Evolutionary conservation across 1,140 invertebrate genomes (phyloP).

Genomic region (Medauroidea extradentata): DNA sequence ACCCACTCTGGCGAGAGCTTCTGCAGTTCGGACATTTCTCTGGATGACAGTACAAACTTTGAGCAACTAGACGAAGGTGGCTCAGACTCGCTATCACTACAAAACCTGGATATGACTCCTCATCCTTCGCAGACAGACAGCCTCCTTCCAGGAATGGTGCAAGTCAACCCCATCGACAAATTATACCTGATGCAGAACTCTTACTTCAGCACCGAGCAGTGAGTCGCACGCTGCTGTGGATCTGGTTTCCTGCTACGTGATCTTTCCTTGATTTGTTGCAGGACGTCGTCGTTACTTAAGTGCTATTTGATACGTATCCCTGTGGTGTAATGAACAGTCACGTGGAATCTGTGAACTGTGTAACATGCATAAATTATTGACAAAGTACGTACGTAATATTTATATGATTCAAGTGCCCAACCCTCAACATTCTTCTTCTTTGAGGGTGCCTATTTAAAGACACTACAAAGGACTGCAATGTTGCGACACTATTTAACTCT

Average conservation of each 20-base stretch:
- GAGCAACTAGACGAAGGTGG: constrained; percentile 72
- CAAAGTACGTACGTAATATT: too few relatives aligned
- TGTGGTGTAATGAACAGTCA: too few relatives aligned
- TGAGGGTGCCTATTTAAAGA: too few relatives aligned
- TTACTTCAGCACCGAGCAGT: constrained; percentile 67
- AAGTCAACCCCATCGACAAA: constrained; percentile 93
- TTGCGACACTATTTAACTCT: too few relatives aligned
- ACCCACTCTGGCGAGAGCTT: constrained; percentile 84
- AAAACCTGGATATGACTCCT: constrained; percentile 58
- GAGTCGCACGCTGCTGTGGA: constrained; percentile 2
- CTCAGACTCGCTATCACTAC: constrained; percentile 69
- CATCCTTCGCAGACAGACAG: constrained; percentile 45
- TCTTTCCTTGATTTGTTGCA: too few relatives aligned
- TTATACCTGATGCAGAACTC: constrained; percentile 96
- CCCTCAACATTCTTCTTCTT: too few relatives aligned
- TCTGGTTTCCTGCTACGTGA: too few relatives aligned
- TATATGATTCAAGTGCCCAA: too few relatives aligned
- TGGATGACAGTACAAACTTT: constrained; percentile 75
- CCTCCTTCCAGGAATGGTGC: constrained; percentile 49
- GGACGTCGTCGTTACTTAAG: too few relatives aligned
- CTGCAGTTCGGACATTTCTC: constrained; percentile 81
- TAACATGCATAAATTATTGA: background rate
- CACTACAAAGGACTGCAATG: too few relatives aligned
- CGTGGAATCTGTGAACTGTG: too few relatives aligned
- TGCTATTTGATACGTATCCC: too few relatives aligned